A percentile compares a stretch with the other conserved stretches of the same genome.
Evolutionary conservation across 2,113 vertebrate species (phyloP).

Genomic region (Otolemur garnettii): DNA sequence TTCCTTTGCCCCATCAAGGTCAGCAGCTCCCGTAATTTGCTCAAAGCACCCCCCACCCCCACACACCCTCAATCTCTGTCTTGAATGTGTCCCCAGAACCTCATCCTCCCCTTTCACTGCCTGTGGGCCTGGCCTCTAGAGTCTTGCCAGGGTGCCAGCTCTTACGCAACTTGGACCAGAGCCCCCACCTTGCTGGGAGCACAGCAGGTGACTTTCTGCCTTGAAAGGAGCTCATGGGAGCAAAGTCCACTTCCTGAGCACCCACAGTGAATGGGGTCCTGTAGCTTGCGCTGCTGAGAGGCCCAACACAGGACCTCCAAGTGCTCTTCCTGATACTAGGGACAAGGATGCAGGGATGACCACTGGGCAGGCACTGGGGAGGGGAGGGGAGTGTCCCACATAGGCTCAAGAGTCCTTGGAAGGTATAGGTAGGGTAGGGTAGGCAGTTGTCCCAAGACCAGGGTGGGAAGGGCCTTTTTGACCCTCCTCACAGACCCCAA

Average conservation of each 20-base stretch:
- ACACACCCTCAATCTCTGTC: neutral
- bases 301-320: accelerated
- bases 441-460: accelerated
- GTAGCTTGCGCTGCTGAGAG: too few species aligned
- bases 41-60: neutral
- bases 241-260: neutral
- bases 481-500: neutral
- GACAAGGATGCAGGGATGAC: neutral
- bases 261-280: neutral
- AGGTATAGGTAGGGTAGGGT: accelerated
- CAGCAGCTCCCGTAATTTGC: neutral
- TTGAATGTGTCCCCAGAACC: neutral
- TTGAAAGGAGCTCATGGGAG: neutral
- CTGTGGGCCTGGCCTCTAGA: neutral
- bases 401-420: accelerated
- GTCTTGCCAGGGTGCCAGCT: neutral
- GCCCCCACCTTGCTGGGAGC: neutral
- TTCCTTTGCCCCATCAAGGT: too few species aligned
- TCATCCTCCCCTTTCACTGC: neutral
- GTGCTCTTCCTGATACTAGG: accelerated
- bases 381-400: accelerated
- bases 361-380: accelerated
- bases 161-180: neutral
- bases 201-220: neutral
- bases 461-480: neutral